Base-by-base conservation (phyloP, 2,797 vertebrate species). In the Heterohyrax brucei region DNA sequence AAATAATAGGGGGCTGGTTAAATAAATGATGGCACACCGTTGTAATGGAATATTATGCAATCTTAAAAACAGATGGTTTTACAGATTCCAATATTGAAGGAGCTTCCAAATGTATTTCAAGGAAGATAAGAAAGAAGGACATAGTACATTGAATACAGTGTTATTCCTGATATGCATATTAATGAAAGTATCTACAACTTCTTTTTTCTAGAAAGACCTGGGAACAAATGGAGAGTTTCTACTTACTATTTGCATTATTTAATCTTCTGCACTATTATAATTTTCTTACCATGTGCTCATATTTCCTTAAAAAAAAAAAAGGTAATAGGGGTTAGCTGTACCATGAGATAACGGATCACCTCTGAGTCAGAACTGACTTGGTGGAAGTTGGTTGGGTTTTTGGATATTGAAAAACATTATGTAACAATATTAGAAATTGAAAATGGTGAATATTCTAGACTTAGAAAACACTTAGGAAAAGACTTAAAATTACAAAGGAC, bases 371-470 rank as follows among this genome's bases (percentile, higher is more conserved):
- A 56, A 56, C 16, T 14, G 3, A 56, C 53, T 56, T 14, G 53
- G 16, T 14, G 16, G 53, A 10, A 56, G 12, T 78, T 66, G 33
- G 62, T 78, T 62, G 73, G 62, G 24, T 48, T 28, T n/a, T 89
- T 46, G 14, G 50, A 13, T 75, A 68, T 68, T 56, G 21, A 85
- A 89, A 89, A 70, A 48, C 61, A 82, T 92, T 84, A 56, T 75
- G 56, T 83, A 87, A 39, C 10, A 72, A 70, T 70, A 64, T 90
- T 88, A 64, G n/a, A 90, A 95, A 86, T 93, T 94, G 85, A 39
- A 88, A 90, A 56, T 68, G 48, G 14, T 62, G 21, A 77, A 61
- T 66, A 93, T 91, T 39, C 46, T 56, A 76, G 33, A 26, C 53
- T 86, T 82, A 64, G 39, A 39, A 39, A 39, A 39, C 39, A 39